phyloP scores from a whole-genome alignment of 2,797 vertebrate genomes.

The Sebastes melanostomus region DNA sequence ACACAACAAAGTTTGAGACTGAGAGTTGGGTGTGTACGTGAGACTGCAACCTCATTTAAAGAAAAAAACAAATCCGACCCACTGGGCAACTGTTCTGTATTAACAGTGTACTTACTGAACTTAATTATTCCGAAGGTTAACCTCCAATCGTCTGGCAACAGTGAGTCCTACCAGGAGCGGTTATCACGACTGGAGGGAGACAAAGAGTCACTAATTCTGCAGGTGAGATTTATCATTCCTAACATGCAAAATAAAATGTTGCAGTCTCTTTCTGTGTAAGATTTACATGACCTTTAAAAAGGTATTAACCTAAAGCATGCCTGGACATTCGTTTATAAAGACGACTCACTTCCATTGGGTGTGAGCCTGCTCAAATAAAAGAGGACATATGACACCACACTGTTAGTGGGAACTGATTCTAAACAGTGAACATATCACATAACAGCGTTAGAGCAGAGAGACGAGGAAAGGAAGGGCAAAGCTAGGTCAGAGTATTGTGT shows the following conservation, averaged over 20 bases:
- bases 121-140: conserved; percentile 83
- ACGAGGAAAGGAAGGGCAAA: conserved; percentile 33
- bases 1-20: conserved; percentile 20
- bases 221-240: conserved; percentile 82
- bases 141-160: conserved; percentile 80
- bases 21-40: background rate
- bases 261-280: background rate
- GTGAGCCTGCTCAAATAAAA: conserved; percentile 22
- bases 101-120: conserved; percentile 25
- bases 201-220: conserved; percentile 94
- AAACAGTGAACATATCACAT: conserved; percentile 32
- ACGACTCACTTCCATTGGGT: conserved; percentile 4
- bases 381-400: conserved; percentile 22
- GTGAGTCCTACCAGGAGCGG: conserved; percentile 93
- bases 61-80: conserved; percentile 23
- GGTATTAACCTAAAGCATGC: background rate
- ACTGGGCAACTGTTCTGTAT: conserved; percentile 25
- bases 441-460: conserved; percentile 6
- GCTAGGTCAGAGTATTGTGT: conserved; percentile 33
- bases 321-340: background rate
- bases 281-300: background rate
- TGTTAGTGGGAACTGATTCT: conserved; percentile 23
- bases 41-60: background rate
- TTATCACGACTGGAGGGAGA: conserved; percentile 94
- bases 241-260: background rate